Percentiles rank a stretch among this genome's conserved stretches.
phyloP scores from a whole-genome alignment of 2,888 invertebrate genomes.

The Dorcus hopei region DNA sequence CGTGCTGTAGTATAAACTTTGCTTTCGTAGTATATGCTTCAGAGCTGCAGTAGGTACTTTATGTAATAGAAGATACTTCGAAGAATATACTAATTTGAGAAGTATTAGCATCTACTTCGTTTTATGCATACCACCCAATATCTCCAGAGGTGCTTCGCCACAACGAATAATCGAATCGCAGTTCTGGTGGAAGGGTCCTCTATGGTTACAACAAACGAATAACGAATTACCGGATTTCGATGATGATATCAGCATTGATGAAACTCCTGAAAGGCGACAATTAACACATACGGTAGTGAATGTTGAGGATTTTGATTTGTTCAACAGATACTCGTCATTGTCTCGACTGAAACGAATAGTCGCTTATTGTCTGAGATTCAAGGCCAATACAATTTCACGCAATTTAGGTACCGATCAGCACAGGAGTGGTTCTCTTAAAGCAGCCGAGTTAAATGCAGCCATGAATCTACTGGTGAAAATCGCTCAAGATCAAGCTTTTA shows the following conservation, averaged over 20 bases:
- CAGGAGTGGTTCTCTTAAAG: constrained; percentile 1
- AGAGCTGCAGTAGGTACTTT: too few species aligned
- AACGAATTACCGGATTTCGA: neutral
- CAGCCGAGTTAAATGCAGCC: neutral
- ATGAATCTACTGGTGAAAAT: neutral
- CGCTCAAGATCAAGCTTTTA: neutral
- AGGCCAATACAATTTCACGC: too few species aligned
- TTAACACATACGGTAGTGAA: neutral
- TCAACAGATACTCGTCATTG: neutral
- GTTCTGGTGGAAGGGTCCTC: constrained; percentile 24
- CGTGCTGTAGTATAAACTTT: too few species aligned
- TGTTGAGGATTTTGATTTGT: neutral
- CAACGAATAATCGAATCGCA: too few species aligned
- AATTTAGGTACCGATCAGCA: neutral
- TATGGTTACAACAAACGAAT: neutral
- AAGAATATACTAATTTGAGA: too few species aligned
- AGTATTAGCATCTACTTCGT: too few species aligned
- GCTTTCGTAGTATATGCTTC: too few species aligned
- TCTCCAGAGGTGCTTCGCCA: constrained; percentile 26
- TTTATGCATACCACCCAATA: too few species aligned
- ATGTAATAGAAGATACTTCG: too few species aligned
- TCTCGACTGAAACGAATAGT: neutral
- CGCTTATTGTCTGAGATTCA: too few species aligned
- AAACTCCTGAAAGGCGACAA: neutral
- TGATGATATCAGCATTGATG: neutral